phyloP scores from a whole-genome alignment of 1,140 invertebrate genomes.

The Musca vetustissima region DNA sequence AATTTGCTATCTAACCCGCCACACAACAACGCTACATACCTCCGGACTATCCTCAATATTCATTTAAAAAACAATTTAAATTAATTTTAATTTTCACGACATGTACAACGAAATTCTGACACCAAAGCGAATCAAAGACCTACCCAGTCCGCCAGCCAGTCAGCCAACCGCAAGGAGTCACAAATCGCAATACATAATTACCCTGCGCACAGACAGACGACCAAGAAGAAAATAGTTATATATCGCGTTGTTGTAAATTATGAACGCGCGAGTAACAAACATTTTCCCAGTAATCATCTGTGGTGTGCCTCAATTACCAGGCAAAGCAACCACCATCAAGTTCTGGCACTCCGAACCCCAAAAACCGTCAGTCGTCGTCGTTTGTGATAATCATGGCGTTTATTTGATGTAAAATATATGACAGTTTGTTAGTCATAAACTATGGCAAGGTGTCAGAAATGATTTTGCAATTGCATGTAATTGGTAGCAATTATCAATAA shows the following conservation, averaged over 20 bases:
- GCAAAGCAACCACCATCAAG: background rate
- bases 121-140: background rate
- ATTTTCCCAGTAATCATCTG: constrained; percentile 4
- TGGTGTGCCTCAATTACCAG: background rate
- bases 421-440: constrained; percentile 27
- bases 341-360: background rate
- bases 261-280: background rate
- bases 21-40: no score
- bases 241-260: constrained; percentile 2
- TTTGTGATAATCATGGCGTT: constrained; percentile 21
- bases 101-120: background rate
- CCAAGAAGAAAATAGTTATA: no score
- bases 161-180: no score
- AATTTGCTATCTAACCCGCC: no score
- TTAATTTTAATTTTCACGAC: no score
- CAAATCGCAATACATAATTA: no score
- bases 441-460: constrained; percentile 32
- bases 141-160: no score
- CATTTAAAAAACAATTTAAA: no score
- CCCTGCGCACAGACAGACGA: no score
- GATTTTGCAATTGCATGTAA: constrained; percentile 53
- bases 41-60: no score
- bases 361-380: no score
- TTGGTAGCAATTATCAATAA: constrained; percentile 54
- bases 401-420: constrained; percentile 25